Evolutionary conservation across 2,797 vertebrate genomes (phyloP).

Genomic region (Pipistrellus pipistrellus): DNA sequence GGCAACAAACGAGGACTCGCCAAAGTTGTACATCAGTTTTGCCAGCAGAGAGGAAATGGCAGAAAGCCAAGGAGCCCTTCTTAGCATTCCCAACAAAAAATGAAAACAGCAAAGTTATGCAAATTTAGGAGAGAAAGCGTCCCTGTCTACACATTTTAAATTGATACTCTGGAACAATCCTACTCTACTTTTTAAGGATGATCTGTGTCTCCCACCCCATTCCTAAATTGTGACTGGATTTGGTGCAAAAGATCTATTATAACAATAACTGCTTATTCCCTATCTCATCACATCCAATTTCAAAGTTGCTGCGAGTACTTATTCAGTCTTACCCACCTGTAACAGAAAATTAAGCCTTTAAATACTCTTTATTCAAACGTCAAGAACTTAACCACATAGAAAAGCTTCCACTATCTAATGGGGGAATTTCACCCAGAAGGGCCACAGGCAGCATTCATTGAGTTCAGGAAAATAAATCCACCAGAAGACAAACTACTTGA

Average conservation of each 20-base stretch:
- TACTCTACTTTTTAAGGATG: background rate
- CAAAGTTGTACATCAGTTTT: constrained; percentile 31
- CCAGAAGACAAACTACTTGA: constrained; percentile 45
- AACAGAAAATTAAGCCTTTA: constrained; percentile 58
- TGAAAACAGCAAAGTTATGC: constrained; percentile 35
- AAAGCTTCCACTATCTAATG: constrained; percentile 7
- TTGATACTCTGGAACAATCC: constrained; percentile 29
- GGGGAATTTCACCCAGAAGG: background rate
- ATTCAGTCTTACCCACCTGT: background rate
- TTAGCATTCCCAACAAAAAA: constrained; percentile 55
- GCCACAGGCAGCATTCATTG: background rate
- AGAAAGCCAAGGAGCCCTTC: constrained; percentile 54
- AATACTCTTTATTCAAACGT: constrained; percentile 50
- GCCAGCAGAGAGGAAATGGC: constrained; percentile 48
- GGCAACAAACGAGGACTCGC: constrained; percentile 38
- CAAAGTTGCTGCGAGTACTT: constrained; percentile 7
- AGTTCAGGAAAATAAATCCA: constrained; percentile 49
- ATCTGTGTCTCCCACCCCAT: background rate
- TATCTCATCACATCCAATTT: constrained; percentile 37
- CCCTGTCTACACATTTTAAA: constrained; percentile 33
- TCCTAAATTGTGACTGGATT: constrained; percentile 21
- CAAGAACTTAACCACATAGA: background rate
- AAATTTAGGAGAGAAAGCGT: constrained; percentile 33
- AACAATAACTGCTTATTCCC: constrained; percentile 21
- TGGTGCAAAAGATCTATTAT: constrained; percentile 1